Percentiles rank a stretch among this genome's conserved stretches.
Conservation (phyloP, 2,113 vertebrate genomes). For the Typhlomys cinereus region DNA sequence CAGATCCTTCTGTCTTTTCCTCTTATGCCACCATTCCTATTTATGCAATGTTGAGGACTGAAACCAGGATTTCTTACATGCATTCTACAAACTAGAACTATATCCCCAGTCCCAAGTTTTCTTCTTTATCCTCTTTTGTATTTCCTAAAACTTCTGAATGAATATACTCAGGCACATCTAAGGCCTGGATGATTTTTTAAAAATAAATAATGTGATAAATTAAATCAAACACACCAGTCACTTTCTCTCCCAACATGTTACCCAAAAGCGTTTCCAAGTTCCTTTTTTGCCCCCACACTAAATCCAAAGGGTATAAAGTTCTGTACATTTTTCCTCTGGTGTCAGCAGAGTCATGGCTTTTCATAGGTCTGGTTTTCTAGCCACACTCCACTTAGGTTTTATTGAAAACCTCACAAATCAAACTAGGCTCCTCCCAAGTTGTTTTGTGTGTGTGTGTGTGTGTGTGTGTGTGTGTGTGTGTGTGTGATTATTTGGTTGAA, state of each 20-base stretch:
- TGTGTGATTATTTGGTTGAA: slow-evolving; percentile 46
- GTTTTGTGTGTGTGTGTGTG: no score
- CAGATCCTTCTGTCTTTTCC: background rate
- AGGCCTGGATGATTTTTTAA: background rate
- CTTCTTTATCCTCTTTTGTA: background rate
- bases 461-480: no score
- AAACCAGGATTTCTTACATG: background rate
- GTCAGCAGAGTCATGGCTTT: background rate
- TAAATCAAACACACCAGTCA: background rate
- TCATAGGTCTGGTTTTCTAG: slow-evolving; percentile 20
- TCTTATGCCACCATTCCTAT: background rate
- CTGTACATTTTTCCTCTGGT: slow-evolving; percentile 34
- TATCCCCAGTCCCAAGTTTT: background rate
- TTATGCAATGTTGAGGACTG: background rate
- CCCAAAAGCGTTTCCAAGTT: background rate
- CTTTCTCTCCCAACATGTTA: background rate
- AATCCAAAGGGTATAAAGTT: slow-evolving; percentile 15
- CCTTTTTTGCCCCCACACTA: no score
- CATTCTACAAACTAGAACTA: background rate
- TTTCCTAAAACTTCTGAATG: slow-evolving; percentile 21
- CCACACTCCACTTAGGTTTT: slow-evolving; percentile 68
- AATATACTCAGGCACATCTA: no score
- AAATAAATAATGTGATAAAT: slow-evolving; percentile 38
- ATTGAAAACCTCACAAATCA: background rate
- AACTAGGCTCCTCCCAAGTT: slow-evolving; percentile 35